Evolutionary conservation across 2,113 vertebrate species (phyloP).

Genomic region (Petaurus breviceps): DNA sequence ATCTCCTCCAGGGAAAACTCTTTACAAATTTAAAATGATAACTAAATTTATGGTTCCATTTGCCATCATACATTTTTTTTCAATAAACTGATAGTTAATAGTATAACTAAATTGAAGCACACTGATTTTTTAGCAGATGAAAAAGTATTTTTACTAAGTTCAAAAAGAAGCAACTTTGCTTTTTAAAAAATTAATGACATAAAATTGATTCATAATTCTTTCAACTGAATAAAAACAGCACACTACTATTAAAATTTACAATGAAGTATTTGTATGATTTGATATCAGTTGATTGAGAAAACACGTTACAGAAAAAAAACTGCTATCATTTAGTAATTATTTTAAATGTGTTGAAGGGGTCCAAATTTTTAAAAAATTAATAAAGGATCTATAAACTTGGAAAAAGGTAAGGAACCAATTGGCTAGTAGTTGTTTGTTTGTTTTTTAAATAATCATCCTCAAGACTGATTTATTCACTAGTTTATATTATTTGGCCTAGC

Average conservation of each 20-base stretch:
- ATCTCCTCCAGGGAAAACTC: not conserved
- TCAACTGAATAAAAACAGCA: not conserved
- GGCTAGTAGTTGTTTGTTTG: not conserved
- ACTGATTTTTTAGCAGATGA: not conserved
- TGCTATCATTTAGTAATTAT: not conserved
- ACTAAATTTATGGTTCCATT: not conserved
- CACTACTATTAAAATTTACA: not conserved
- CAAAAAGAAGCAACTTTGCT: not conserved
- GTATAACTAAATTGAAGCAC: not conserved
- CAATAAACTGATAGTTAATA: not conserved
- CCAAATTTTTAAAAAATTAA: not conserved
- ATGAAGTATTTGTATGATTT: not conserved
- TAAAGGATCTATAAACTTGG: not conserved
- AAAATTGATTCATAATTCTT: not conserved
- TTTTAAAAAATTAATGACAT: not conserved
- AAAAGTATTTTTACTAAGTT: not conserved
- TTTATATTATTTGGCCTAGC: not conserved
- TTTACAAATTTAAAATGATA: not conserved
- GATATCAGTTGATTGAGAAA: not conserved
- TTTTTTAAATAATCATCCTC: not conserved
- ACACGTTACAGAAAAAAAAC: not conserved
- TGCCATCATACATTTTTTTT: not conserved
- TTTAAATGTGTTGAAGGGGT: not conserved
- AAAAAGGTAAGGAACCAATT: not conserved
- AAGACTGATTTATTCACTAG: not conserved